Percentiles rank a stretch among this genome's conserved stretches.
Evolutionary conservation across 1,140 invertebrate genomes (phyloP).

Genomic region (Cotesia typhae): DNA sequence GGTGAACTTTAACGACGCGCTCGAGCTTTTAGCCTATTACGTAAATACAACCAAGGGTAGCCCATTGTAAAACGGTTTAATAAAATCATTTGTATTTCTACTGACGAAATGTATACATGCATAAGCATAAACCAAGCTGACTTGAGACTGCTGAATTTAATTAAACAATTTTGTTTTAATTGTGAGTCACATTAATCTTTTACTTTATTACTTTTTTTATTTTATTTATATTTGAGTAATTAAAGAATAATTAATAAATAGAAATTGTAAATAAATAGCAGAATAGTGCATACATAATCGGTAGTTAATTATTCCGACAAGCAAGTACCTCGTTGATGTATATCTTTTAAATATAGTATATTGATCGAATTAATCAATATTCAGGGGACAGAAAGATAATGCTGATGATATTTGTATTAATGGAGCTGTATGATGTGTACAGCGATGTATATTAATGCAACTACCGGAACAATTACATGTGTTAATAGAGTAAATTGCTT

Average conservation of each 20-base stretch:
- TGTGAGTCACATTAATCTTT: too few relatives aligned
- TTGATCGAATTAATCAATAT: too few relatives aligned
- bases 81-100: slow-evolving; percentile 15
- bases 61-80: slow-evolving; percentile 27
- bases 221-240: too few relatives aligned
- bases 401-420: slow-evolving; percentile 16
- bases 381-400: too few relatives aligned
- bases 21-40: not conserved
- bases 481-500: slow-evolving; percentile 22
- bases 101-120: not conserved
- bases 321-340: too few relatives aligned
- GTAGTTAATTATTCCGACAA: too few relatives aligned
- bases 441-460: slow-evolving; percentile 25
- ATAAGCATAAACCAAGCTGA: slow-evolving; percentile 1
- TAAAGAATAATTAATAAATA: too few relatives aligned
- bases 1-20: not conserved
- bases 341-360: too few relatives aligned
- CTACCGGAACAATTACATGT: slow-evolving; percentile 21
- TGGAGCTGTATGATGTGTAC: not conserved
- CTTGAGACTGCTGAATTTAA: not conserved
- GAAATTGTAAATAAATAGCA: too few relatives aligned
- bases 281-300: too few relatives aligned
- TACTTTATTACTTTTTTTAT: too few relatives aligned
- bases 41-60: not conserved
- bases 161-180: too few relatives aligned